These are phyloP conservation scores for Lepus europaeus DNA, from an alignment of 2,113 vertebrate genomes.

Conservation along the genomic window DNA sequence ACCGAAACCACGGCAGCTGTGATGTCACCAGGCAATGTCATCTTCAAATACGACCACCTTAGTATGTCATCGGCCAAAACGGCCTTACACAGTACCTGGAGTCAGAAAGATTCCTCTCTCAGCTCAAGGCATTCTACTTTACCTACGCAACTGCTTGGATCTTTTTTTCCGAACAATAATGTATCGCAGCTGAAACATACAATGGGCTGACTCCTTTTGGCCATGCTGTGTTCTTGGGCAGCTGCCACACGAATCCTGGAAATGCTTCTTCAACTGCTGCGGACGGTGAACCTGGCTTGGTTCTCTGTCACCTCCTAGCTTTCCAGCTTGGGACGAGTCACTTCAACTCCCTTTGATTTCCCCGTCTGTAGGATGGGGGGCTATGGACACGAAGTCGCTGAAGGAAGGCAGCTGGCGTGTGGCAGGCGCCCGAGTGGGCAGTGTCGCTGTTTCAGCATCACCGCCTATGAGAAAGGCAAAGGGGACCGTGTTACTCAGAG, in stretches of 20 bases:
- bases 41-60: too few relatives aligned
- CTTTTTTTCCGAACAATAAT: background rate
- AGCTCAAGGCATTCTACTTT: background rate
- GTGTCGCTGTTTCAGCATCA: rapidly evolving
- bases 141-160: background rate
- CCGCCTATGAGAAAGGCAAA: background rate
- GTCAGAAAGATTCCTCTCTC: background rate
- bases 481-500: background rate
- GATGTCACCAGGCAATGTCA: too few relatives aligned
- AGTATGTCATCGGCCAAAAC: too few relatives aligned
- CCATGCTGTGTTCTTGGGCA: background rate
- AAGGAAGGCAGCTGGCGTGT: background rate
- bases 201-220: background rate
- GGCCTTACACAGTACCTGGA: too few relatives aligned
- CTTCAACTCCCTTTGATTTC: background rate
- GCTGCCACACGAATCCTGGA: background rate
- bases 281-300: background rate
- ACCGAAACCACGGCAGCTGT: too few relatives aligned
- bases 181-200: background rate
- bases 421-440: background rate
- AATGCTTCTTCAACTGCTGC: background rate
- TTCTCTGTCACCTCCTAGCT: background rate
- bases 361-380: background rate
- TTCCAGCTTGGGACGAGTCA: background rate
- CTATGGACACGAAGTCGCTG: rapidly evolving